These are phyloP conservation scores for Odocoileus virginianus DNA, from an alignment of 2,113 vertebrate species.

Conservation along the genomic window DNA sequence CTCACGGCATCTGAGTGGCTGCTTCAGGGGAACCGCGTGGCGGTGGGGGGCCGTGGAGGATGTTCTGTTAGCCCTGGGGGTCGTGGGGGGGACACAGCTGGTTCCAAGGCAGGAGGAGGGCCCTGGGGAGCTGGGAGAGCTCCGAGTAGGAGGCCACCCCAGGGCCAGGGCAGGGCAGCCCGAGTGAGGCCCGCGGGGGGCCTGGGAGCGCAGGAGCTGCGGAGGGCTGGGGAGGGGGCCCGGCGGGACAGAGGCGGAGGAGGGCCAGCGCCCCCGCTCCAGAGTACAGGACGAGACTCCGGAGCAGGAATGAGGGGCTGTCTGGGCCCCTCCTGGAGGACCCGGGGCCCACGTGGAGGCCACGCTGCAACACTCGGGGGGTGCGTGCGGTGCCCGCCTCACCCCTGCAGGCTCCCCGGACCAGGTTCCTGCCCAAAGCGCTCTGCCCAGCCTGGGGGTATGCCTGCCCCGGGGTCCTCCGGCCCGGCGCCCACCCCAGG, in stretches of 20 bases:
- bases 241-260: fast-evolving
- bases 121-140: neutral
- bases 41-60: neutral
- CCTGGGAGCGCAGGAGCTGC: neutral
- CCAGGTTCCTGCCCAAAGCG: neutral
- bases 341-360: neutral
- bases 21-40: too few relatives aligned
- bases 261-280: neutral
- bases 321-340: neutral
- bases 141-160: neutral
- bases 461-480: fast-evolving
- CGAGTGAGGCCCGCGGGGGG: neutral
- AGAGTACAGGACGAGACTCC: neutral
- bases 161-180: neutral
- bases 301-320: neutral
- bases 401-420: fast-evolving
- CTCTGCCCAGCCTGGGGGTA: neutral
- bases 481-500: fast-evolving
- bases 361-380: neutral
- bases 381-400: neutral
- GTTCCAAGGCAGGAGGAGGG: neutral
- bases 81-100: neutral
- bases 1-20: fast-evolving
- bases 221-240: neutral
- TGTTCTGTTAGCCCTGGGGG: neutral